phyloP scores from a whole-genome alignment of 2,113 vertebrate species.

The Zosterops pallidus region DNA sequence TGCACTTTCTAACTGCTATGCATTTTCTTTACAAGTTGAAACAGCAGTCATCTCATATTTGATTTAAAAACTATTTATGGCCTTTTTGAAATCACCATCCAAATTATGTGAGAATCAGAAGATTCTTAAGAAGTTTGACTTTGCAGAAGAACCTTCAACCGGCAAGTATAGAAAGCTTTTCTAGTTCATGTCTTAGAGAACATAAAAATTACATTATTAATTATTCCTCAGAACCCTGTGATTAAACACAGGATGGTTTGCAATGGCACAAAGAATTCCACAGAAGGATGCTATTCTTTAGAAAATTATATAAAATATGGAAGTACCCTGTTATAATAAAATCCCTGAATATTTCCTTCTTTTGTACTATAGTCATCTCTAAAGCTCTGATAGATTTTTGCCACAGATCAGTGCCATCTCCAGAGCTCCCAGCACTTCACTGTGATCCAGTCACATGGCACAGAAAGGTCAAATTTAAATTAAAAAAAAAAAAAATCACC shows the following conservation, averaged over 20 bases:
- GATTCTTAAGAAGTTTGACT: not conserved
- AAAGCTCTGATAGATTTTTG: not conserved
- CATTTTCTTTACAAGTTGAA: not conserved
- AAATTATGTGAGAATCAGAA: not conserved
- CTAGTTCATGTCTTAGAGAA: not conserved
- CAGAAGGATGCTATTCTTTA: not conserved
- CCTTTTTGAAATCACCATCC: not conserved
- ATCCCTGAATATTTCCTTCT: not conserved
- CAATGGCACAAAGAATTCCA: not conserved
- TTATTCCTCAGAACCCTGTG: not conserved
- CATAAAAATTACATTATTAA: not conserved
- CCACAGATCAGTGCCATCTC: fast-evolving
- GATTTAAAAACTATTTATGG: not conserved
- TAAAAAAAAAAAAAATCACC: no score
- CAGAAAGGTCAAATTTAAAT: not conserved
- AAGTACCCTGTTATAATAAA: not conserved
- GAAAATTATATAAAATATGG: not conserved
- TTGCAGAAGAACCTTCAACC: not conserved
- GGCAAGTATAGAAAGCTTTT: not conserved
- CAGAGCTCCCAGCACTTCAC: not conserved
- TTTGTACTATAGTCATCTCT: not conserved
- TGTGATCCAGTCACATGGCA: not conserved
- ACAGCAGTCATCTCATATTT: not conserved
- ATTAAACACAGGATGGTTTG: not conserved
- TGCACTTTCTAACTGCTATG: not conserved